These are phyloP conservation scores for Potorous gilbertii DNA, from an alignment of 2,797 vertebrate species.

Conservation along the genomic window DNA sequence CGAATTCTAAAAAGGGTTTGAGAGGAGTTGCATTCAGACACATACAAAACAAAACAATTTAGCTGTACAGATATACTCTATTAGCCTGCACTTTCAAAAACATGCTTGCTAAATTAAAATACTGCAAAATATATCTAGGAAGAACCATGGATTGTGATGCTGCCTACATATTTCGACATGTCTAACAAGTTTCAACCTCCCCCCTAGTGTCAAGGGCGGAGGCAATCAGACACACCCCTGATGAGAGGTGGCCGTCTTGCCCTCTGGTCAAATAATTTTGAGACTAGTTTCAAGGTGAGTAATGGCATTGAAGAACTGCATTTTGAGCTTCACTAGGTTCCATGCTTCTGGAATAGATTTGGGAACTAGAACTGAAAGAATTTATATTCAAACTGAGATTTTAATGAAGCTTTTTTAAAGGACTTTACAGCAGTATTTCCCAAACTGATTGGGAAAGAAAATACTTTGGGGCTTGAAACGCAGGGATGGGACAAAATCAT, in stretches of 20 bases:
- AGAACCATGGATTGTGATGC: slow-evolving; percentile 63
- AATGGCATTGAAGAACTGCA: slow-evolving; percentile 58
- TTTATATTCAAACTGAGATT: slow-evolving; percentile 52
- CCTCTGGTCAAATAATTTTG: slow-evolving; percentile 74
- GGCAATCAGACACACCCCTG: slow-evolving; percentile 59
- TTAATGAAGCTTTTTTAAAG: neutral
- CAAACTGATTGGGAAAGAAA: neutral
- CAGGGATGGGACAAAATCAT: neutral
- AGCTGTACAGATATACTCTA: neutral
- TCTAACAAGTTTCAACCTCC: slow-evolving; percentile 70
- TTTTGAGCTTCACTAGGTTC: slow-evolving; percentile 53
- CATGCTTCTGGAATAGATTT: slow-evolving; percentile 55
- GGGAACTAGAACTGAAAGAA: slow-evolving; percentile 54
- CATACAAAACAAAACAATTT: neutral
- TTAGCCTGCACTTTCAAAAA: slow-evolving; percentile 38
- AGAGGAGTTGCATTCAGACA: neutral
- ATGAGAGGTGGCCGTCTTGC: slow-evolving; percentile 65
- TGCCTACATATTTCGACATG: slow-evolving; percentile 62
- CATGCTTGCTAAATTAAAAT: slow-evolving; percentile 68
- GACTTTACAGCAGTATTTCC: neutral
- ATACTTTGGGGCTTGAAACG: neutral
- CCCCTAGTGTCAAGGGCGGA: slow-evolving; percentile 58
- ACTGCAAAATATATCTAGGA: slow-evolving; percentile 64
- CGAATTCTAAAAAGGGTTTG: neutral
- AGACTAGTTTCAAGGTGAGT: slow-evolving; percentile 65